These are phyloP conservation scores for Drosophila neonasuta DNA, from an alignment of 2,888 invertebrate species.

Conservation along the genomic window DNA sequence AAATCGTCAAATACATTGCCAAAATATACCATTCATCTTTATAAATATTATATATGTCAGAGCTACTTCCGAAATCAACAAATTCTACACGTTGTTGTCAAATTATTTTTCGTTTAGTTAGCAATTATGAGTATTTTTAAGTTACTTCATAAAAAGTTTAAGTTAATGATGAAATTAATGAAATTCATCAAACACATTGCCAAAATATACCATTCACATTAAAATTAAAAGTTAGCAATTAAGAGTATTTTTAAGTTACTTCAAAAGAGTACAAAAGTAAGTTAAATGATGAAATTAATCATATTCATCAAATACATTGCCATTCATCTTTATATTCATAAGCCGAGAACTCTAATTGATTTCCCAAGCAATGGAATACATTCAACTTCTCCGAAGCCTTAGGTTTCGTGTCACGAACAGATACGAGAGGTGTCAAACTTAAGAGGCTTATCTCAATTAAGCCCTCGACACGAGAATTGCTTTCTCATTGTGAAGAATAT, in stretches of 20 bases:
- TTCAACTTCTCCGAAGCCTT: neutral
- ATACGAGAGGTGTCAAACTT: slow-evolving; percentile 28
- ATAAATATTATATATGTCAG: neutral
- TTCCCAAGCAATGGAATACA: neutral
- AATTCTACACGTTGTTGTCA: neutral
- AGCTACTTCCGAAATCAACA: neutral
- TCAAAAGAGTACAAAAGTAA: too few species aligned
- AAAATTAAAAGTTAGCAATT: too few species aligned
- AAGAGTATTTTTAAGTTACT: too few species aligned
- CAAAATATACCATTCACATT: neutral
- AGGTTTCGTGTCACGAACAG: slow-evolving; percentile 16
- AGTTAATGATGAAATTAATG: too few species aligned
- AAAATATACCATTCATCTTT: too few species aligned
- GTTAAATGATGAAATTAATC: too few species aligned
- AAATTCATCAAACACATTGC: too few species aligned
- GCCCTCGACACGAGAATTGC: slow-evolving; percentile 15
- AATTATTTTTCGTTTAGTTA: neutral
- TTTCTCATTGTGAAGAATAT: slow-evolving; percentile 4
- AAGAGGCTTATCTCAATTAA: slow-evolving; percentile 55
- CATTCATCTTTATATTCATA: neutral
- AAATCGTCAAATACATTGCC: too few species aligned
- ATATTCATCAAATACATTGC: neutral
- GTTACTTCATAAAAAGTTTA: too few species aligned
- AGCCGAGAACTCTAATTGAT: slow-evolving; percentile 1
- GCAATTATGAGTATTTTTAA: too few species aligned